These are phyloP conservation scores for Aphelenchoides bicaudatus DNA, from an alignment of 2,888 invertebrate species.

Conservation along the genomic window DNA sequence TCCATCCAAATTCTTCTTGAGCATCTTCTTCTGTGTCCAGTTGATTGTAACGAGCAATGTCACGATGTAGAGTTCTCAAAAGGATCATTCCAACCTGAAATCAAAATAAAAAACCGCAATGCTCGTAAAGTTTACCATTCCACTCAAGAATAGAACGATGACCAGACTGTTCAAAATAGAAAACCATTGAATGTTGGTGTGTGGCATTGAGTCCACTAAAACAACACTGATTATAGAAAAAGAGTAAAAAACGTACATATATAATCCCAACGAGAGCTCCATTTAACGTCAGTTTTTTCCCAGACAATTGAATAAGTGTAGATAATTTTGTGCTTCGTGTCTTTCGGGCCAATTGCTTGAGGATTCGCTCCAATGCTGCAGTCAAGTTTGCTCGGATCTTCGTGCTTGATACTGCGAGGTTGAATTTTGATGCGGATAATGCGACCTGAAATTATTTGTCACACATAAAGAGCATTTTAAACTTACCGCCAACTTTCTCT, in stretches of 20 bases:
- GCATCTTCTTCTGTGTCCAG: conserved; percentile 69
- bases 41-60: conserved; percentile 97
- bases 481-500: conserved; percentile 70
- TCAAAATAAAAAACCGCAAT: conserved; percentile 24
- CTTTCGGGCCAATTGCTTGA: conserved; percentile 70
- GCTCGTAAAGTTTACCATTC: no score
- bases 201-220: conserved; percentile 96
- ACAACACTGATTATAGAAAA: conserved; percentile 65
- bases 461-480: no score
- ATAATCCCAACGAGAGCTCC: conserved; percentile 99
- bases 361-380: conserved; percentile 66
- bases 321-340: conserved; percentile 65
- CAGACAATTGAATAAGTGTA: conserved; percentile 86
- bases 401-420: conserved; percentile 67
- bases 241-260: conserved; percentile 96
- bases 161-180: conserved; percentile 92
- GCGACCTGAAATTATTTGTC: no score
- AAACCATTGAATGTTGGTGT: conserved; percentile 65
- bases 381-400: conserved; percentile 40
- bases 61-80: conserved; percentile 89
- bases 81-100: conserved; percentile 98
- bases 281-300: conserved; percentile 71
- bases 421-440: conserved; percentile 70
- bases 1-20: conserved; percentile 79
- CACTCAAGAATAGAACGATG: conserved; percentile 82